A percentile compares a stretch with the other conserved stretches of the same genome.
phyloP scores from a whole-genome alignment of 35 echinoderm and acorn worm genomes.

The Heliocidaris erythrogramma region DNA sequence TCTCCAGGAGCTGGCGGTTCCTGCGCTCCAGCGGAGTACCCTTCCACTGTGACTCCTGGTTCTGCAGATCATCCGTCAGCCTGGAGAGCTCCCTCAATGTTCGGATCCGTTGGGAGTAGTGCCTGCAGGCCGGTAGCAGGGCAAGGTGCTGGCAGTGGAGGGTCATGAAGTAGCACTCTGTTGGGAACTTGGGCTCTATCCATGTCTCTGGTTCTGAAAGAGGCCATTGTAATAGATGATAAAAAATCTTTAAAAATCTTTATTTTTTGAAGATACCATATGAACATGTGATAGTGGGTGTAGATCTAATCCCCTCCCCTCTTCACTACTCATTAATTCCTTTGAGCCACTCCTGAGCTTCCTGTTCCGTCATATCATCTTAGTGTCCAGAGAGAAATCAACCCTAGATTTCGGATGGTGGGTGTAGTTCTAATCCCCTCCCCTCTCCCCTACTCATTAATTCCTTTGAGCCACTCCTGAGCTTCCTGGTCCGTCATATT shows the following conservation, averaged over 20 bases:
- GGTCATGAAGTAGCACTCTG: constrained; percentile 93
- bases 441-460: too few relatives aligned
- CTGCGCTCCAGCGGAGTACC: constrained; percentile 73
- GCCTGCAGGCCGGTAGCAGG: constrained; percentile 77
- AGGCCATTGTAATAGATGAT: not conserved
- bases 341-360: too few relatives aligned
- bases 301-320: too few relatives aligned
- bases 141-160: constrained; percentile 97
- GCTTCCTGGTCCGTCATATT: not conserved
- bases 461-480: too few relatives aligned
- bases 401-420: too few relatives aligned
- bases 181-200: constrained; percentile 93
- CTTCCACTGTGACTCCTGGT: constrained; percentile 80
- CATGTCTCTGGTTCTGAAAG: constrained; percentile 44
- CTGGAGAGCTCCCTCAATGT: constrained; percentile 77
- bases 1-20: constrained; percentile 81
- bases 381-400: too few relatives aligned
- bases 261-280: too few relatives aligned
- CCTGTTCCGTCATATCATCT: too few relatives aligned
- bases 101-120: constrained; percentile 82
- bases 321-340: too few relatives aligned
- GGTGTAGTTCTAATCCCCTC: too few relatives aligned
- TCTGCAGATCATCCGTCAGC: constrained; percentile 87
- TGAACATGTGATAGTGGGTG: too few relatives aligned
- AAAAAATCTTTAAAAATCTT: too few relatives aligned